These are phyloP conservation scores for Hipparchia sbordonii DNA, from an alignment of 2,888 invertebrate genomes.

Conservation along the genomic window DNA sequence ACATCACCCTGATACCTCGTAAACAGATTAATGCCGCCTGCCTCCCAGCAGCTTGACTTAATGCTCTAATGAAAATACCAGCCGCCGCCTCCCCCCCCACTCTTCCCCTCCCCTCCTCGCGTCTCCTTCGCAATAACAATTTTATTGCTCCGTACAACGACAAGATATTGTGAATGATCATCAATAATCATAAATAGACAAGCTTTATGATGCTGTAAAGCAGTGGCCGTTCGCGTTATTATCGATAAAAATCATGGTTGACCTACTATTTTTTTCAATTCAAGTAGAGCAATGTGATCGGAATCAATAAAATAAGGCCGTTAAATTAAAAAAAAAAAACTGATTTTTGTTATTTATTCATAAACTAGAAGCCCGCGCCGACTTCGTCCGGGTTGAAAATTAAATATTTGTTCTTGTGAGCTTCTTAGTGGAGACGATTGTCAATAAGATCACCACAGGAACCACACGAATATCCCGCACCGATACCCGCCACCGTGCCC, in stretches of 20 bases:
- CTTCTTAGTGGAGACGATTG: too few species aligned
- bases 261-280: neutral
- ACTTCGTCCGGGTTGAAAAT: too few species aligned
- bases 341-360: neutral
- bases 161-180: slow-evolving; percentile 51
- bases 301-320: neutral
- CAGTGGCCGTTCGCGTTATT: slow-evolving; percentile 30
- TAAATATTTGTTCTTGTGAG: too few species aligned
- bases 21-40: slow-evolving; percentile 67
- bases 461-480: too few species aligned
- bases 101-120: slow-evolving; percentile 25
- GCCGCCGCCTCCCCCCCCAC: slow-evolving; percentile 41
- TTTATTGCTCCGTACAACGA: slow-evolving; percentile 54
- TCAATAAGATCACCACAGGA: too few species aligned
- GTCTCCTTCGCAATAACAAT: slow-evolving; percentile 50
- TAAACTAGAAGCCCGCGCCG: too few species aligned
- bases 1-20: slow-evolving; percentile 65
- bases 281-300: too few species aligned
- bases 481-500: too few species aligned
- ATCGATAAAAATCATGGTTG: slow-evolving; percentile 21
- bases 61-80: slow-evolving; percentile 66
- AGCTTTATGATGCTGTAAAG: slow-evolving; percentile 45
- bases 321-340: neutral
- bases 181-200: slow-evolving; percentile 52
- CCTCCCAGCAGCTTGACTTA: slow-evolving; percentile 60